Base-by-base conservation (phyloP, 2,113 vertebrate species). In the Rhegmatorhina hoffmannsi region DNA sequence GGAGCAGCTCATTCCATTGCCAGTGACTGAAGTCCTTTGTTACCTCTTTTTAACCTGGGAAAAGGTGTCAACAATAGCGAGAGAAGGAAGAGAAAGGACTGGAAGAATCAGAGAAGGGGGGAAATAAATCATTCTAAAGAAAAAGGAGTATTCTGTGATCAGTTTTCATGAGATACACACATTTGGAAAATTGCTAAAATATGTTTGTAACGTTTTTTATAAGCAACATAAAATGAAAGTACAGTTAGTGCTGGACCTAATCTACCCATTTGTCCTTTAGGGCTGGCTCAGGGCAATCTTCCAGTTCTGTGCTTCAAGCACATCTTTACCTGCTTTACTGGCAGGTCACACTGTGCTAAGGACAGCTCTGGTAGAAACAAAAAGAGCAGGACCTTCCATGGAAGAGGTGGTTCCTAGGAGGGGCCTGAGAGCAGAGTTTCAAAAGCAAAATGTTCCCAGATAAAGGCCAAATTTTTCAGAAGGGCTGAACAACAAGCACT, bases 381-480 rank as follows among this genome's bases (percentile, higher is more conserved):
- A 89, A 82, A 66, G 25, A 85, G 55, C 46, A 89, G 59, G 26
- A 62, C 19, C 26, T 73, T 73, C 73, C 36, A 28, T 17, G 43
- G 72, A 90, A 85, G 68, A 82, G 82, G 19, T 36, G 34, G 58
- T 31, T 94, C 58, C 74, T 80, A 47, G 78, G 78, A 92, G 74
- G n/a, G 44, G 60, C 60, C 63, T 70, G 83, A 78, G 79, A 92
- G 50, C 2, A 0, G 13, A 69, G n/a, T 87, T 94, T 78, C 69
- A 94, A 92, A 95, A 95, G 81, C 84, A 87, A 17, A 14, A 2
- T 69, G 59, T 92, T 95, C 93, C 80, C 46, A 70, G 79, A 85
- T 72, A 76, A 87, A 59, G 82, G 89, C 93, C 93, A 91, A 85
- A 58, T 95, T 91, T 94, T 95, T 96, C 87, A 75, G 44, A 89